Conservation (phyloP, 2,888 invertebrate species). For the Scrobipalpa atriplicella region DNA sequence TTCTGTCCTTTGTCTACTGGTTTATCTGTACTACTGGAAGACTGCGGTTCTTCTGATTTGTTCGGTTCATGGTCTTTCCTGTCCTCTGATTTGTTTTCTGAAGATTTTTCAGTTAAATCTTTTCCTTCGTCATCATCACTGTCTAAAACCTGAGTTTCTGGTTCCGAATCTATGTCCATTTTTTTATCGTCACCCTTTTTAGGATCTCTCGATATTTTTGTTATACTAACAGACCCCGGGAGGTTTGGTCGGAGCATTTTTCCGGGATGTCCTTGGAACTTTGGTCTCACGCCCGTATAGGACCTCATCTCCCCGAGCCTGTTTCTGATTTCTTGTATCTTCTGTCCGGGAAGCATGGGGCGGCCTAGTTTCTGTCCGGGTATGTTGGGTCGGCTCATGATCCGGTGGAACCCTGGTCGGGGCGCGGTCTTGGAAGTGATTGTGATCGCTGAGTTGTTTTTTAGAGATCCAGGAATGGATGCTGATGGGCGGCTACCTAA, state of each 20-base stretch:
- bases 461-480: slow-evolving; percentile 77
- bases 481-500: slow-evolving; percentile 48
- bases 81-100: slow-evolving; percentile 37
- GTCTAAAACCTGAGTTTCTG: slow-evolving; percentile 72
- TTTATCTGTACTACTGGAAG: slow-evolving; percentile 38
- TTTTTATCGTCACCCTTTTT: slow-evolving; percentile 58
- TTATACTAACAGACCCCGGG: slow-evolving; percentile 74
- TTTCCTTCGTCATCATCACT: slow-evolving; percentile 66
- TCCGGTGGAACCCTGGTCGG: slow-evolving; percentile 65
- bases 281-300: slow-evolving; percentile 60
- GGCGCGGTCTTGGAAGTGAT: slow-evolving; percentile 79
- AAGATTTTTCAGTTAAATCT: slow-evolving; percentile 37
- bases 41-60: slow-evolving; percentile 37
- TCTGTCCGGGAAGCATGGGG: slow-evolving; percentile 68
- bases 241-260: slow-evolving; percentile 63
- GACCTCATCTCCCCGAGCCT: slow-evolving; percentile 66
- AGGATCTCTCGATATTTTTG: slow-evolving; percentile 66
- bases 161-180: slow-evolving; percentile 60
- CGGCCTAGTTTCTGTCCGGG: slow-evolving; percentile 63
- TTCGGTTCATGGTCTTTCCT: slow-evolving; percentile 34
- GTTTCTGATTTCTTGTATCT: slow-evolving; percentile 69
- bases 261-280: slow-evolving; percentile 55
- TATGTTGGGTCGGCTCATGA: slow-evolving; percentile 64
- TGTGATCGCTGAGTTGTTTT: slow-evolving; percentile 84
- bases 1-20: slow-evolving; percentile 41